A percentile compares a stretch with the other conserved stretches of the same genome.
phyloP scores from a whole-genome alignment of 1,140 invertebrate genomes.

The Dendrolimus punctatus region DNA sequence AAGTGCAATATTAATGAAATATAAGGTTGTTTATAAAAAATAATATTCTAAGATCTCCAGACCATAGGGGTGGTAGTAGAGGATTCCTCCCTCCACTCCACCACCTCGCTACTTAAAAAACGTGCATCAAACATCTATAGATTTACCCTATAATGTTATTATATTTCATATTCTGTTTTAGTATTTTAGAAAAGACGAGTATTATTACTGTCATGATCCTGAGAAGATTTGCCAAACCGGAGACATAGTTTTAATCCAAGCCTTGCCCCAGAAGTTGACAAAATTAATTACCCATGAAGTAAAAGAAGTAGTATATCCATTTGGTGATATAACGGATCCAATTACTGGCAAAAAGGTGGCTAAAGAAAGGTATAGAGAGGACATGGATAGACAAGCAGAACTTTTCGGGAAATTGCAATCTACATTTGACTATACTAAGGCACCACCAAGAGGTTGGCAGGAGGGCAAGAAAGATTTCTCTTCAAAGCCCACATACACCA shows the following conservation, averaged over 20 bases:
- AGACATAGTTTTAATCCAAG: conserved; percentile 85
- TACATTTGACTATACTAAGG: conserved; percentile 83
- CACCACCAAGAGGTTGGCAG: conserved; percentile 83
- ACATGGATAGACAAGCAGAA: conserved; percentile 78
- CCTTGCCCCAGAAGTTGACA: conserved; percentile 80
- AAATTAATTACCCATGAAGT: conserved; percentile 85
- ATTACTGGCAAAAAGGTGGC: conserved; percentile 86
- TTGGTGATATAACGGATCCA: conserved; percentile 88
- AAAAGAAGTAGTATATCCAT: conserved; percentile 83
- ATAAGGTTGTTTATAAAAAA: too few species aligned
- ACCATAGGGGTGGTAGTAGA: too few species aligned
- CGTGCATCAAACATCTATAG: too few species aligned
- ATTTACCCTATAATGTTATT: too few species aligned
- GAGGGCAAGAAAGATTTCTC: conserved; percentile 87
- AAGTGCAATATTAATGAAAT: too few species aligned
- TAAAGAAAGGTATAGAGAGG: conserved; percentile 80
- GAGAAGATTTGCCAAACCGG: conserved; percentile 83
- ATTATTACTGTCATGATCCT: conserved; percentile 84
- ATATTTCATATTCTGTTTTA: conserved; percentile 58
- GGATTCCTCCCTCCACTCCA: too few species aligned
- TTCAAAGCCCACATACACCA: conserved; percentile 81
- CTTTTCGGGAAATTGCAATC: conserved; percentile 80
- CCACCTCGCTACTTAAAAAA: too few species aligned
- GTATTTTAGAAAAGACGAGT: conserved; percentile 84
- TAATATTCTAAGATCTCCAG: too few species aligned